phyloP scores from a whole-genome alignment of 2,888 invertebrate species.

The Tuta absoluta region DNA sequence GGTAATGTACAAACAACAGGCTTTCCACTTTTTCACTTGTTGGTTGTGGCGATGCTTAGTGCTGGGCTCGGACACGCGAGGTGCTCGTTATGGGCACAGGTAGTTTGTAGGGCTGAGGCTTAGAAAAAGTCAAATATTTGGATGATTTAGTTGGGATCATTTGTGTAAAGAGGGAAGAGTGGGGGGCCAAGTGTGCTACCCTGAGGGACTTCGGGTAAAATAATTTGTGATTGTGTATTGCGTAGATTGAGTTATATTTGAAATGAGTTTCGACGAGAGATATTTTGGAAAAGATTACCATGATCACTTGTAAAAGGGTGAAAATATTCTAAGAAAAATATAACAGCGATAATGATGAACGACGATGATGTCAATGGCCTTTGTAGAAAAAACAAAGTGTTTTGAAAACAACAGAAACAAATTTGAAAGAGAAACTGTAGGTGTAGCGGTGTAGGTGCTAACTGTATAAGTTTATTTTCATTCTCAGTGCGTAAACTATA shows the following conservation, averaged over 20 bases:
- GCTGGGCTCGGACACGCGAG: conserved; percentile 44
- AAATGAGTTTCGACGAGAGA: background rate
- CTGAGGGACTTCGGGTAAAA: background rate
- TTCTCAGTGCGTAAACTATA: background rate
- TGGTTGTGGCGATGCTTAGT: conserved; percentile 26
- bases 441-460: no score
- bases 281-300: background rate
- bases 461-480: conserved; percentile 25
- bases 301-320: background rate
- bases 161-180: background rate
- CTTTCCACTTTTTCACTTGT: conserved; percentile 44
- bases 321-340: background rate
- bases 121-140: background rate
- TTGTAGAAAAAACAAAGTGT: no score
- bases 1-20: conserved; percentile 45
- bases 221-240: background rate
- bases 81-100: conserved; percentile 26
- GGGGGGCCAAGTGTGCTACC: background rate
- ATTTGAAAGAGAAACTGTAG: background rate
- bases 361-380: no score
- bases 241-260: no score
- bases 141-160: background rate
- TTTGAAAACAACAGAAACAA: background rate
- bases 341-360: background rate
- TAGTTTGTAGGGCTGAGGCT: conserved; percentile 14